Evolutionary conservation across 2,113 vertebrate species (phyloP).

Genomic region (Apaloderma vittatum): DNA sequence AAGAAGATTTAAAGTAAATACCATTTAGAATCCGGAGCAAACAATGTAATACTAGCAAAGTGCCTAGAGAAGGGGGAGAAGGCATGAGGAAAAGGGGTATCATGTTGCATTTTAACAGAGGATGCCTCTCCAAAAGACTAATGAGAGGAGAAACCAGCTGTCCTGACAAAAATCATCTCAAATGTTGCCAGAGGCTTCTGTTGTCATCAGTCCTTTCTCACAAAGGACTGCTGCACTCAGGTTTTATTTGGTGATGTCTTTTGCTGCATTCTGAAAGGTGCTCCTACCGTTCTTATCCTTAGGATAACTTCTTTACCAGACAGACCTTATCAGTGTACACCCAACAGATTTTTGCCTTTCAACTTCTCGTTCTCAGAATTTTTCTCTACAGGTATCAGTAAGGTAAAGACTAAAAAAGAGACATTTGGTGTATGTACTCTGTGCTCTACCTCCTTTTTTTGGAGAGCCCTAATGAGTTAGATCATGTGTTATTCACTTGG

Average conservation of each 20-base stretch:
- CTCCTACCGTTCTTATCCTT: not conserved
- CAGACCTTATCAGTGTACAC: not conserved
- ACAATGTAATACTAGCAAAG: not conserved
- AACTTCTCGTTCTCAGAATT: not conserved
- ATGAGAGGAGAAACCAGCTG: not conserved
- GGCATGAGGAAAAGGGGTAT: not conserved
- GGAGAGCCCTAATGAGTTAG: not conserved
- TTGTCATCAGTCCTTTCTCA: not conserved
- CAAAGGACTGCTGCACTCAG: not conserved
- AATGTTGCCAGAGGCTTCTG: not conserved
- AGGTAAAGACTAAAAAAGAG: not conserved
- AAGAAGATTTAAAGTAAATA: constrained; percentile 61
- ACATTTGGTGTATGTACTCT: not conserved
- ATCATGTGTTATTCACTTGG: not conserved
- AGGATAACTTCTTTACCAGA: not conserved
- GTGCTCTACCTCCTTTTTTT: not conserved
- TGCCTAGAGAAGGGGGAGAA: not conserved
- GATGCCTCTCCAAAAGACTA: not conserved
- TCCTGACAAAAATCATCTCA: not conserved
- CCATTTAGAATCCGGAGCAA: constrained; percentile 33
- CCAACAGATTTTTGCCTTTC: not conserved
- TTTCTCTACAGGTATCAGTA: not conserved
- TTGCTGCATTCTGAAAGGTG: not conserved
- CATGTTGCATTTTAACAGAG: not conserved
- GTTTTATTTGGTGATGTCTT: not conserved